These are phyloP conservation scores for Hofmannophila pseudospretella DNA, from an alignment of 2,888 invertebrate species.

Conservation along the genomic window DNA sequence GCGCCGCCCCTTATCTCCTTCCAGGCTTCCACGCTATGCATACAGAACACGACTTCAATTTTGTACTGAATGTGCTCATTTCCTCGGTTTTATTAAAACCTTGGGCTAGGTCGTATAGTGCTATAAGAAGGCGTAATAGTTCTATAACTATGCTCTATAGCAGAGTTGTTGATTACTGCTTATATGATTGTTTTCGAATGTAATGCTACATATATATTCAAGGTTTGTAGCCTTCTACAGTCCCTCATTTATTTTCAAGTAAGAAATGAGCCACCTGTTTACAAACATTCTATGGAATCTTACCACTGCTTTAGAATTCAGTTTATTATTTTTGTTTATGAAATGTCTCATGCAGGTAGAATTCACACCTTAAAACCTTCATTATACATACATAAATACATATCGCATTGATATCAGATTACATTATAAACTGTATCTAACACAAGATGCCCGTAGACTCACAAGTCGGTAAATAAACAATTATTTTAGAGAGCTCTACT, in stretches of 20 bases:
- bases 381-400: no score
- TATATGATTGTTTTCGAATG: no score
- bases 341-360: background rate
- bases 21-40: slow-evolving; percentile 35
- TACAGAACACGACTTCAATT: slow-evolving; percentile 50
- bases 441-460: slow-evolving; percentile 14
- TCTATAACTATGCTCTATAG: no score
- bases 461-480: slow-evolving; percentile 25
- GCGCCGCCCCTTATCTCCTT: slow-evolving; percentile 39
- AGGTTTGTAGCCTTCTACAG: no score
- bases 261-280: background rate
- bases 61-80: slow-evolving; percentile 40
- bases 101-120: slow-evolving; percentile 24
- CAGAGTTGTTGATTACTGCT: no score
- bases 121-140: no score
- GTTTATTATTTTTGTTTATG: background rate
- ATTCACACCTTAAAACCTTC: background rate
- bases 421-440: slow-evolving; percentile 1
- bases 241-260: no score
- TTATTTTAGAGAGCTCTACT: slow-evolving; percentile 23
- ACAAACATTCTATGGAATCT: slow-evolving; percentile 5
- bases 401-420: no score
- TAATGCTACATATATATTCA: no score
- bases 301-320: background rate
- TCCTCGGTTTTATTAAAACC: slow-evolving; percentile 28